Conservation (phyloP, 2,888 invertebrate species). For the Aspidiotus destructor region DNA sequence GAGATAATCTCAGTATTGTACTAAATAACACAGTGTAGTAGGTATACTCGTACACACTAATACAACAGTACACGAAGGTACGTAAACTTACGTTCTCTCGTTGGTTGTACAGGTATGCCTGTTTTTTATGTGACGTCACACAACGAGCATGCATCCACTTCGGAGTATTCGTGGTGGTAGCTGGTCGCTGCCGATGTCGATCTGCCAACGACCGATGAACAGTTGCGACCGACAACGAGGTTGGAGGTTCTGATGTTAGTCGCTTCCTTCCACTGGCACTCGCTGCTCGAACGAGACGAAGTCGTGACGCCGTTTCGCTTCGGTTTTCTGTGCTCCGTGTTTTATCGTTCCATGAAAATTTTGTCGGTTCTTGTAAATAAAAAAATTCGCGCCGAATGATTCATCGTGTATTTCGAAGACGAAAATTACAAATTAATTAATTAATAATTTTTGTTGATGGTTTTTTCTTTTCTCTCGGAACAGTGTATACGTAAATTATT, state of each 20-base stretch:
- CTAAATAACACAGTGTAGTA: too few species aligned
- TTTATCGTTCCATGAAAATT: too few species aligned
- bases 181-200: background rate
- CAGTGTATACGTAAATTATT: too few species aligned
- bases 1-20: too few species aligned
- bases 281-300: too few species aligned
- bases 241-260: background rate
- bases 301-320: too few species aligned
- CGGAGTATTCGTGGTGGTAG: background rate
- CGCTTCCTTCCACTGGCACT: too few species aligned
- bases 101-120: conserved; percentile 7
- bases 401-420: background rate
- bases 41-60: too few species aligned
- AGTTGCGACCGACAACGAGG: conserved; percentile 9
- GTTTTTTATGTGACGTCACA: conserved; percentile 11
- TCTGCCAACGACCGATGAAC: conserved; percentile 27
- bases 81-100: background rate
- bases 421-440: too few species aligned
- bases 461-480: background rate
- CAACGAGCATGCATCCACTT: background rate
- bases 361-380: too few species aligned
- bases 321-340: too few species aligned
- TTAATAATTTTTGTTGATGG: background rate
- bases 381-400: background rate
- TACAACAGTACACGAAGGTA: too few species aligned